A percentile compares a stretch with the other conserved stretches of the same genome.
Conservation (phyloP, 2,113 vertebrate species). For the Percopsis transmontana region DNA sequence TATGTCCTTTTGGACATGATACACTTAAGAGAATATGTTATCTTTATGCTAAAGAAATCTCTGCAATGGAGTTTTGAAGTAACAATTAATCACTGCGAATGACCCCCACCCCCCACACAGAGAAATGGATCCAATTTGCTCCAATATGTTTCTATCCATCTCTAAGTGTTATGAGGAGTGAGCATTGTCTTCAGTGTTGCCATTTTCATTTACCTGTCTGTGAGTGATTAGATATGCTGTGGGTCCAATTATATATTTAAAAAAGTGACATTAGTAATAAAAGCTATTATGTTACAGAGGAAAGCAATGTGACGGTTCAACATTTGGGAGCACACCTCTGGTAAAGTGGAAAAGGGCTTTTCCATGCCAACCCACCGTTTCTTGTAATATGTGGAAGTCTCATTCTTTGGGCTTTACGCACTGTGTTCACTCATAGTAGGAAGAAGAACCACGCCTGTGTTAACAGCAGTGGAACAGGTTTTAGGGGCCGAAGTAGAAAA, state of each 20-base stretch:
- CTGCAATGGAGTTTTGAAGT: slow-evolving; percentile 4
- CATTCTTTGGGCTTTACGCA: slow-evolving; percentile 43
- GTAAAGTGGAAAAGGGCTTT: slow-evolving; percentile 66
- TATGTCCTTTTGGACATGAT: background rate
- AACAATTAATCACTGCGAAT: slow-evolving; percentile 10
- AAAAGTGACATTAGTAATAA: slow-evolving; percentile 16
- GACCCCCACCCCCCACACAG: background rate
- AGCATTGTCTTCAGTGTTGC: background rate
- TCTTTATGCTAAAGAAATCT: slow-evolving; percentile 20
- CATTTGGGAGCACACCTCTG: slow-evolving; percentile 20
- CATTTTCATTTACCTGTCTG: slow-evolving; percentile 21
- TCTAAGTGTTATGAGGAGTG: no score
- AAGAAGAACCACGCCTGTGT: slow-evolving; percentile 9
- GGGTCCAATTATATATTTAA: slow-evolving; percentile 32
- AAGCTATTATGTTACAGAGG: slow-evolving; percentile 13
- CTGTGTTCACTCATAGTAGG: slow-evolving; percentile 57
- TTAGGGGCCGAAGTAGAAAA: slow-evolving; percentile 39
- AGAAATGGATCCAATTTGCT: background rate
- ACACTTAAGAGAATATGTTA: slow-evolving; percentile 11
- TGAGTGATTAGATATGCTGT: slow-evolving; percentile 8
- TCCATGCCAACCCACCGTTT: slow-evolving; percentile 64
- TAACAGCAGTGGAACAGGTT: slow-evolving; percentile 20
- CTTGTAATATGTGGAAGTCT: slow-evolving; percentile 44
- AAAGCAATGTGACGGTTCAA: slow-evolving; percentile 68
- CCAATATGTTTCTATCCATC: slow-evolving; percentile 23